Evolutionary conservation across 1,140 invertebrate species (phyloP), one percentile per base, ranked within the genome.

Genomic region (Thalassaphorura encarpata): DNA sequence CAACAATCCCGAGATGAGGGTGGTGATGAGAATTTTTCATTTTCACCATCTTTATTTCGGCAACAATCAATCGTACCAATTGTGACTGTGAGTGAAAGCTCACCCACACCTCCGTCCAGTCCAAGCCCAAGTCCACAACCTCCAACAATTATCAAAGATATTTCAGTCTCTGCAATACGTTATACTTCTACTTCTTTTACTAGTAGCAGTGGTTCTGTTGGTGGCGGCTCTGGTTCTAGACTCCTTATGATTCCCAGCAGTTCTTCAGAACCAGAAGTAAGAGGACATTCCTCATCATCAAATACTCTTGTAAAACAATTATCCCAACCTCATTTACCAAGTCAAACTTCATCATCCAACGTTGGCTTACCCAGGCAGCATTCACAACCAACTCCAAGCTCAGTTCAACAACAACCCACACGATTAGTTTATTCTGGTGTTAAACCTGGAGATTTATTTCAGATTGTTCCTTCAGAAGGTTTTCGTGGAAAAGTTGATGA

Each of bases 371-470:
- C 56, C 3, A 29, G 76, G 15, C 76, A 78, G 66, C 73, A 75
- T 57, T 78, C 76, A 43, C 74, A 75, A 43, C 73, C 72, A 54
- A 73, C 72, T 64, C 11, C 11, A 11, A 36, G 33, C 33, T n/a
- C 33, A 36, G 33, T 36, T 36, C 33, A 36, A n/a, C 33, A 36
- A n/a, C n/a, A 36, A 11, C 11, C 33, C 11, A n/a, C 33, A 11
- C 11, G n/a, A 36, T n/a, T 36, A n/a, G 11, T 36, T 11, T 36
- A 36, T 36, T n/a, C 33, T n/a, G 33, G n/a, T n/a, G n/a, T 36
- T 11, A 36, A 36, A n/a, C 33, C 33, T 11, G 33, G 33, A 36
- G 33, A 36, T n/a, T n/a, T 36, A 11, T 36, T 36, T n/a, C 33
- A 36, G n/a, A 36, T 36, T 36, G n/a, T 36, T 36, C 33, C 33